phyloP scores from a whole-genome alignment of 2,113 vertebrate genomes.

The Cyanoramphus novaezelandiae region DNA sequence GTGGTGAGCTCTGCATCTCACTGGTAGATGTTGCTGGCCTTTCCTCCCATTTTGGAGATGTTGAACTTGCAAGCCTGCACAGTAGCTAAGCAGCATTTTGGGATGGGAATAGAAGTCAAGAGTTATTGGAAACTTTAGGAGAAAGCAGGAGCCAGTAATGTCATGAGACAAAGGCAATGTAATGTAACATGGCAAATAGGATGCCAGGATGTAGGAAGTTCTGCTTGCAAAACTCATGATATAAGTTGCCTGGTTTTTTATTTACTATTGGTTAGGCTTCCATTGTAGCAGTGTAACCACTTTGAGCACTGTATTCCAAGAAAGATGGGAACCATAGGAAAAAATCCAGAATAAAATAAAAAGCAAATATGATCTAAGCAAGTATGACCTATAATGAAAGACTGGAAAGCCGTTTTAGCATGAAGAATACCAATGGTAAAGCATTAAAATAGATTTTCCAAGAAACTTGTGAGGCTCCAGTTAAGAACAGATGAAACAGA shows the following conservation, averaged over 20 bases:
- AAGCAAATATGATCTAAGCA: neutral
- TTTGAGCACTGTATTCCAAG: neutral
- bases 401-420: neutral
- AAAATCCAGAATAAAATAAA: neutral
- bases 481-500: neutral
- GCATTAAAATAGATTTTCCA: neutral
- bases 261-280: neutral
- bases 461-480: neutral
- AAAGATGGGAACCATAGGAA: neutral
- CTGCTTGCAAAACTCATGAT: neutral
- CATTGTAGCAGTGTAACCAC: neutral
- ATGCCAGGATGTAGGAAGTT: neutral
- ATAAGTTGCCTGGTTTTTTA: neutral
- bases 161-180: neutral
- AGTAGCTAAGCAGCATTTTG: neutral
- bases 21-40: neutral
- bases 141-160: neutral
- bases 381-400: rapidly evolving
- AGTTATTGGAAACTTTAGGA: neutral
- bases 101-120: neutral
- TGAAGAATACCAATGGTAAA: neutral
- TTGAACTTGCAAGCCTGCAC: neutral
- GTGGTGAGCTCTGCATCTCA: neutral
- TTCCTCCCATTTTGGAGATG: neutral
- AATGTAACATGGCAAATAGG: neutral